Evolutionary conservation across 2,888 invertebrate species (phyloP).

Genomic region (Campaea margaritaria): DNA sequence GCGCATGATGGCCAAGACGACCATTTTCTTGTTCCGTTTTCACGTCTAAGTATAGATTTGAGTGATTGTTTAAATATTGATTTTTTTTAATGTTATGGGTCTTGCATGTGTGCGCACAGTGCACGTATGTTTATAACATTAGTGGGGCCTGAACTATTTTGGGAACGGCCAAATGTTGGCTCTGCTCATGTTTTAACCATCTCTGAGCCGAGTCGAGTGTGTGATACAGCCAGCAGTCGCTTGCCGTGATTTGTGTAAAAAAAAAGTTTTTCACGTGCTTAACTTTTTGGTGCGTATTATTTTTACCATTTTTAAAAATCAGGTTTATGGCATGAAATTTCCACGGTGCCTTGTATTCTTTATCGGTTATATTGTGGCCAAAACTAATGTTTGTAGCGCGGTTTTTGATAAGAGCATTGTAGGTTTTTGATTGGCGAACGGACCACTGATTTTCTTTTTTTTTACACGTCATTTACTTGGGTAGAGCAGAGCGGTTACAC

Average conservation of each 20-base stretch:
- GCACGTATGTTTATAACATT: slow-evolving; percentile 80
- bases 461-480: not conserved
- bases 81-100: slow-evolving; percentile 61
- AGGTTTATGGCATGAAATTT: slow-evolving; percentile 13
- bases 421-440: slow-evolving; percentile 15
- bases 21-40: slow-evolving; percentile 61
- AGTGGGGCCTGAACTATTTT: slow-evolving; percentile 83
- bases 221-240: slow-evolving; percentile 43
- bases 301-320: not conserved
- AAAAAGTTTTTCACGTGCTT: slow-evolving; percentile 19
- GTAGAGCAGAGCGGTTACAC: not conserved
- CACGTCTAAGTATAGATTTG: slow-evolving; percentile 46
- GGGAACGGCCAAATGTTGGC: slow-evolving; percentile 79
- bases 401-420: slow-evolving; percentile 54
- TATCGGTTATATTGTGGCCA: slow-evolving; percentile 64
- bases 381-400: slow-evolving; percentile 58
- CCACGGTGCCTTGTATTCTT: slow-evolving; percentile 41
- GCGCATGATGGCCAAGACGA: slow-evolving; percentile 62
- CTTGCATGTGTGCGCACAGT: slow-evolving; percentile 64
- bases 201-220: slow-evolving; percentile 54
- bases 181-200: slow-evolving; percentile 68
- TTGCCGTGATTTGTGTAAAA: slow-evolving; percentile 30
- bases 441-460: slow-evolving; percentile 5
- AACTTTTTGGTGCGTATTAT: slow-evolving; percentile 34
- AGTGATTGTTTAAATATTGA: slow-evolving; percentile 74